Conservation (phyloP, 1,140 invertebrate genomes). For the Pantala flavescens region DNA sequence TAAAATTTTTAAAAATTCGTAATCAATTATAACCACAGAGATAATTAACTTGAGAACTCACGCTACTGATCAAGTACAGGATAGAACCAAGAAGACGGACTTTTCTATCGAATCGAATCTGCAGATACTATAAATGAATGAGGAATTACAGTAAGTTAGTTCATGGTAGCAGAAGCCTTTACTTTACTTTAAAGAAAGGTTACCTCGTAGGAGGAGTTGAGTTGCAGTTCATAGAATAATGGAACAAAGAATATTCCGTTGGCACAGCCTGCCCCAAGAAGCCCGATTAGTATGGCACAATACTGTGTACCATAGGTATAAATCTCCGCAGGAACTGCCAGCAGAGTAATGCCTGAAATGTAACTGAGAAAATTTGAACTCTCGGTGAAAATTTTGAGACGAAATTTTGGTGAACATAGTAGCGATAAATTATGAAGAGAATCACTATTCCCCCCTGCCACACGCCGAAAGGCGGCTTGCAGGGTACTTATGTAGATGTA, state of each 20-base stretch:
- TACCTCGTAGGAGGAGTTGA: slow-evolving; percentile 79
- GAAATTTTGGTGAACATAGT: too few relatives aligned
- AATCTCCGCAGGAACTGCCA: slow-evolving; percentile 78
- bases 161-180: background rate
- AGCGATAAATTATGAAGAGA: too few relatives aligned
- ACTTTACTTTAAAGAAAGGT: too few relatives aligned
- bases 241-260: slow-evolving; percentile 67
- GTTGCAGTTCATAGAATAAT: slow-evolving; percentile 64
- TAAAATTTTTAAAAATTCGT: background rate
- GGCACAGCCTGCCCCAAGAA: slow-evolving; percentile 52
- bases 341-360: slow-evolving; percentile 77
- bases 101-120: slow-evolving; percentile 51
- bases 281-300: slow-evolving; percentile 58
- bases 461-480: too few relatives aligned
- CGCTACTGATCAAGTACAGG: slow-evolving; percentile 57
- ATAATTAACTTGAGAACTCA: slow-evolving; percentile 34
- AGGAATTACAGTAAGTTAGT: slow-evolving; percentile 2
- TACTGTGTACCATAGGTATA: slow-evolving; percentile 78
- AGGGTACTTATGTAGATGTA: too few relatives aligned
- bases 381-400: too few relatives aligned
- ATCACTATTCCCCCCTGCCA: too few relatives aligned
- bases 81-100: slow-evolving; percentile 52
- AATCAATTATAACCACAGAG: background rate
- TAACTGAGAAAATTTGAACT: slow-evolving; percentile 44
- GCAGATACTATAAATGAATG: slow-evolving; percentile 57